Evolutionary conservation across 2,797 vertebrate species (phyloP).

Genomic region (Hippoglossus hippoglossus): DNA sequence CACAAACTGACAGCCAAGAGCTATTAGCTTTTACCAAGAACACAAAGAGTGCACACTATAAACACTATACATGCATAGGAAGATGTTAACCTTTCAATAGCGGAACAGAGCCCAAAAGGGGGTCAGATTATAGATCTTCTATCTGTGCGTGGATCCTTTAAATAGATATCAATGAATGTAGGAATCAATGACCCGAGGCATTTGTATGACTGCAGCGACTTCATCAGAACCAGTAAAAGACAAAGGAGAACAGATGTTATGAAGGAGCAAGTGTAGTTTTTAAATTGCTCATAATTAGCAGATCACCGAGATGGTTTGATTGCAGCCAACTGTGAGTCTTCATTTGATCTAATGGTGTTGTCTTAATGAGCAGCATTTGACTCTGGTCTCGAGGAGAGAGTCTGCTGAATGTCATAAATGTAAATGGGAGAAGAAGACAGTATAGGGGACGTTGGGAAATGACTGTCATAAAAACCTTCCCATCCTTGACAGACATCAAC

Average conservation of each 20-base stretch:
- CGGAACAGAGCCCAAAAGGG: constrained; percentile 1
- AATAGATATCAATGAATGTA: constrained; percentile 20
- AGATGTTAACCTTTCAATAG: constrained; percentile 36
- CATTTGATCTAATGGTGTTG: constrained; percentile 16
- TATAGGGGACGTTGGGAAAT: constrained; percentile 16
- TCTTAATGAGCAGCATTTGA: constrained; percentile 27
- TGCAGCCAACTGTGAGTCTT: constrained; percentile 17
- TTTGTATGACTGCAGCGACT: neutral
- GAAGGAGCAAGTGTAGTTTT: neutral
- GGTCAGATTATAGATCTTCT: constrained; percentile 6
- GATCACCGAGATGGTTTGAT: constrained; percentile 5
- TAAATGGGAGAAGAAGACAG: constrained; percentile 33
- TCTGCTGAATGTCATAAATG: constrained; percentile 35
- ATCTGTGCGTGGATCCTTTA: constrained; percentile 10
- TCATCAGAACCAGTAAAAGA: constrained; percentile 15
- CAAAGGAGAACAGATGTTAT: constrained; percentile 10
- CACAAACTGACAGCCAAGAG: constrained; percentile 28
- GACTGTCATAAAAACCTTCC: constrained; percentile 10
- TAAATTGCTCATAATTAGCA: constrained; percentile 3
- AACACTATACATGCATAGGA: constrained; percentile 22
- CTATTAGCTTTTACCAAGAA: constrained; percentile 14
- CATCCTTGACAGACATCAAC: constrained; percentile 5
- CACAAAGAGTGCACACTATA: neutral
- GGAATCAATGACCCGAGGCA: neutral
- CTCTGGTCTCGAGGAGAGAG: neutral